Conservation (phyloP, 2,797 vertebrate species). For the Lycodopsis pacificus region DNA sequence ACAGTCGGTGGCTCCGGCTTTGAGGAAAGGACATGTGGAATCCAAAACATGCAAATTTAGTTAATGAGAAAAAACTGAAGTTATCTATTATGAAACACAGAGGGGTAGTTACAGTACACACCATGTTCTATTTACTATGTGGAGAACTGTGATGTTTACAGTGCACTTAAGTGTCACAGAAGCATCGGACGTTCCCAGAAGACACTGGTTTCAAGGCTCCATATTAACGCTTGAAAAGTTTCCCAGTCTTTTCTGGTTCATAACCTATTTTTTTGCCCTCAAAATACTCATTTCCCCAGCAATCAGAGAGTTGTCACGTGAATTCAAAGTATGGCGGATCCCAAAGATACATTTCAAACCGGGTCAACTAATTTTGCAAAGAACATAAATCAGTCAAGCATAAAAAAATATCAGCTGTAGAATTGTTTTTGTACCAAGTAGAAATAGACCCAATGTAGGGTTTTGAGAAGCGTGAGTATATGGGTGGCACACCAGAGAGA, state of each 20-base stretch:
- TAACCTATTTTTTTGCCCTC: slow-evolving; percentile 30
- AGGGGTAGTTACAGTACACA: background rate
- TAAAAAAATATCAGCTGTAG: background rate
- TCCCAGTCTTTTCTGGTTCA: slow-evolving; percentile 21
- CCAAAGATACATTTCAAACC: background rate
- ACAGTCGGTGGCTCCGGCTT: slow-evolving; percentile 2
- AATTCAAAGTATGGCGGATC: background rate
- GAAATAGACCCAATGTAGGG: background rate
- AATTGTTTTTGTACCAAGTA: background rate
- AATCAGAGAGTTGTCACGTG: background rate
- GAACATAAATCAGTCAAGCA: background rate
- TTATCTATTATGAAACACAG: slow-evolving; percentile 5
- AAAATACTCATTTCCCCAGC: slow-evolving; percentile 12
- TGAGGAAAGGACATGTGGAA: slow-evolving; percentile 2
- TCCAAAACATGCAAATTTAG: slow-evolving; percentile 22
- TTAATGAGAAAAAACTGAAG: background rate
- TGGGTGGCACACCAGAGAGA: background rate
- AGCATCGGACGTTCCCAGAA: slow-evolving; percentile 30
- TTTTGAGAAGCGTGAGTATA: background rate
- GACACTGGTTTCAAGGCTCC: slow-evolving; percentile 10
- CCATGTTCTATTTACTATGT: background rate
- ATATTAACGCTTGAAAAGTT: slow-evolving; percentile 10
- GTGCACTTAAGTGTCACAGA: slow-evolving; percentile 18
- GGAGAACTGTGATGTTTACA: slow-evolving; percentile 3
- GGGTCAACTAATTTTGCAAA: background rate